Base-by-base conservation (phyloP, 2,888 invertebrate species). In the Drosophila acutilabella region DNA sequence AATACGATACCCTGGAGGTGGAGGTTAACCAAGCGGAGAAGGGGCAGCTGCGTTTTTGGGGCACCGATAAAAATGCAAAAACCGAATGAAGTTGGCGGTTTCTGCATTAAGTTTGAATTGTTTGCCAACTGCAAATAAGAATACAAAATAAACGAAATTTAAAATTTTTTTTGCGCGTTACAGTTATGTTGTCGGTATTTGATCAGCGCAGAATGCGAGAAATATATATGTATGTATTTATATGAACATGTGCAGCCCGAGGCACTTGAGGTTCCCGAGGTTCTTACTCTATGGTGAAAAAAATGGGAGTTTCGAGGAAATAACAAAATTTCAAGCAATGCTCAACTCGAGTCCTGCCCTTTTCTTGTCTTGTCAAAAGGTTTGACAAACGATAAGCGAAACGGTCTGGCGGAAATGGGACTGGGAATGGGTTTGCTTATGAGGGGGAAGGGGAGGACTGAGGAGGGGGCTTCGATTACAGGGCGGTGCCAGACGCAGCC, bases 361-460 rank as follows among this genome's bases (percentile, higher is more conserved):
- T 85, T 89, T 76, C 85, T 79, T 87, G 84, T 84, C 84, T 68
- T 86, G 87, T 81, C 77, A 81, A 72, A 87, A 60, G 74, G 68
- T 68, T 88, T 89, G 87, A 86, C 84, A 84, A 88, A 83, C 84
- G 78, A 83, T 73, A 78, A 78, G 72, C 69, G 80, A 69, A 72
- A 45, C 5, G 47, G 54, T 58, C 26, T 14, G 62, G 54, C 48
- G 48, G 52, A 59, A 47, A 42, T 33, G 68, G 65, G 48, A 45
- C 65, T 51, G 45, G 50, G 26, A 71, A 51, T 60, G 65, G 54
- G 20, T 48, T 7, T 8, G n/a, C 18, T 16, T 48, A 42, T 64
- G 62, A 20, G 4, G 20, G 53, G 20, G 1, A n/a, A 56, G 18
- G 26, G 16, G n/a, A 6, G 41, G 50, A 33, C 11, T 6, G 16